These are phyloP conservation scores for Boleophthalmus pectinirostris DNA, from an alignment of 2,113 vertebrate species.

Conservation along the genomic window DNA sequence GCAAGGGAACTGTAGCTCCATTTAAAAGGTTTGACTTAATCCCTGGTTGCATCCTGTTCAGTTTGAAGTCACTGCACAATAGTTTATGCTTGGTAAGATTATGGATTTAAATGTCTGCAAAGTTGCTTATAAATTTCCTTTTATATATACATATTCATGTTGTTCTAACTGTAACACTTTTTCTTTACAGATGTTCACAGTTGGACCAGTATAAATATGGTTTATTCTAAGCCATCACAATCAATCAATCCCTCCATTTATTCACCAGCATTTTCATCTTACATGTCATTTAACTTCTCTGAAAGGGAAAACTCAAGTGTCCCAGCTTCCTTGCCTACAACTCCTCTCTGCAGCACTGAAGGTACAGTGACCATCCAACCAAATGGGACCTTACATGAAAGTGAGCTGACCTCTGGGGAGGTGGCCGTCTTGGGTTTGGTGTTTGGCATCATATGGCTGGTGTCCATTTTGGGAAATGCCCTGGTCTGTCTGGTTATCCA, in stretches of 20 bases:
- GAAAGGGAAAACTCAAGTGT: constrained; percentile 48
- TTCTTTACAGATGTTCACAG: constrained; percentile 46
- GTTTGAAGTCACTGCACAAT: background rate
- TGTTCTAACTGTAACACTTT: background rate
- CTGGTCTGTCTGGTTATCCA: constrained; percentile 91
- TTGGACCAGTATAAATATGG: constrained; percentile 62
- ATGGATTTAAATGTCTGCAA: background rate
- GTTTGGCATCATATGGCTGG: constrained; percentile 83
- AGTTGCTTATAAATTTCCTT: background rate
- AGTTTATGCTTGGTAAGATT: background rate
- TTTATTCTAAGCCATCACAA: constrained; percentile 73
- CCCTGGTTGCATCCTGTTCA: background rate
- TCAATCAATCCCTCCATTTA: constrained; percentile 52
- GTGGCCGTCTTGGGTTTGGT: constrained; percentile 76
- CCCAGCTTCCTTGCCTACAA: constrained; percentile 46
- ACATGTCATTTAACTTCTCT: constrained; percentile 77
- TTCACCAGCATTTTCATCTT: constrained; percentile 58
- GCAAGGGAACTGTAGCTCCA: background rate
- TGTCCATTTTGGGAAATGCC: constrained; percentile 87
- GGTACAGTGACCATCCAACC: constrained; percentile 24
- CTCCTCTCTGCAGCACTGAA: constrained; percentile 32
- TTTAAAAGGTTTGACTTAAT: background rate
- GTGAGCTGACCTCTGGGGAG: constrained; percentile 72
- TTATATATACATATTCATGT: background rate
- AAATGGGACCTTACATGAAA: constrained; percentile 66